Conservation (phyloP, 2,797 vertebrate genomes). For the Ceyx erithaca region DNA sequence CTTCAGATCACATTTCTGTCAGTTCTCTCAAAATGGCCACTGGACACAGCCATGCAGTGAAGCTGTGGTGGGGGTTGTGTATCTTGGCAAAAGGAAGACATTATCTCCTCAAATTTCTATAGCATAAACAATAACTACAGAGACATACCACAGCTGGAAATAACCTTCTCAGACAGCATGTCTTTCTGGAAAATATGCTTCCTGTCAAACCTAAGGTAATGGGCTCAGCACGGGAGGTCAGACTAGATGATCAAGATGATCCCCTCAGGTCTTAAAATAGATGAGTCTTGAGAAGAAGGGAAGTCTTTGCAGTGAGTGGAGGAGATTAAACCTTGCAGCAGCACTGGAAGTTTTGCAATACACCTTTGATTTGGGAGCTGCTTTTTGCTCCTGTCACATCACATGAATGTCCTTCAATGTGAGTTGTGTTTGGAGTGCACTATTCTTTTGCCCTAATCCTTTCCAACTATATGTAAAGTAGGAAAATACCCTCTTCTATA, state of each 20-base stretch:
- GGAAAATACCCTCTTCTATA: neutral
- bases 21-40: neutral
- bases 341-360: neutral
- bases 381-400: neutral
- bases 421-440: neutral
- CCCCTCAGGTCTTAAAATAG: conserved; percentile 6
- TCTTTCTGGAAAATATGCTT: conserved; percentile 41
- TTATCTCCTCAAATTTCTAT: conserved; percentile 38
- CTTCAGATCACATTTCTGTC: conserved; percentile 12
- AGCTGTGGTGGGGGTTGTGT: neutral
- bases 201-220: neutral
- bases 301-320: neutral
- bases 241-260: neutral
- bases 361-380: neutral
- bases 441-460: neutral
- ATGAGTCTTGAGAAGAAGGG: neutral
- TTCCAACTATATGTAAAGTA: neutral
- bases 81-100: conserved; percentile 24
- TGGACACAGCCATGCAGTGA: neutral
- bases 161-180: conserved; percentile 24
- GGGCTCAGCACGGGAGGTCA: neutral
- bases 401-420: neutral
- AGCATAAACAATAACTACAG: conserved; percentile 45
- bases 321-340: neutral
- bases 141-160: conserved; percentile 49